Base-by-base conservation (phyloP, 2,888 invertebrate genomes). In the Tuta absoluta region DNA sequence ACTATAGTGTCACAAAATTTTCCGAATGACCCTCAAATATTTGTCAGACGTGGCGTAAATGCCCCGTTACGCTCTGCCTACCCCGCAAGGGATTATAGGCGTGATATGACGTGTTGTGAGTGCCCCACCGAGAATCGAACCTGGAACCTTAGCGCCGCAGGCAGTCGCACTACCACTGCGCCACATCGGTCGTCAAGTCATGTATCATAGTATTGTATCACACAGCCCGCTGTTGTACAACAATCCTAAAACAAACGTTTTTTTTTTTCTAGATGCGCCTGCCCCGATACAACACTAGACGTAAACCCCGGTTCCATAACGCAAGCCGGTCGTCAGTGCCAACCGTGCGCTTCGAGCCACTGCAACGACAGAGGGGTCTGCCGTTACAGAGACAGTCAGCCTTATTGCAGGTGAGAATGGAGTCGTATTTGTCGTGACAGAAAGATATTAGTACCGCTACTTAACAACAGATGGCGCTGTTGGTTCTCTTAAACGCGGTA, bases 331-430 rank as follows among this genome's bases (percentile, higher is more conserved):
- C 92, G 97, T 21, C 93, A 93, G 21, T 98, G 98, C 75, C 94
- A 95, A 66, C 93, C 95, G 0, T 98, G 98, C 79, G 93, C 96
- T 0, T 90, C 95, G 17, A 92, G 95, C 0, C 94, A 95, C 74
- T 98, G 98, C 85, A 97, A 95, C 80, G 96, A 96, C 72, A 92
- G 97, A 0, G 98, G 98, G 0, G 93, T 94, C n/a, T 98, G 98
- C 77, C 94, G 93, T 62, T 97, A 97, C 76, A 92, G 92, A 65
- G 94, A 94, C 66, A 95, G 95, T 0, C 95, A 95, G 74, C 95
- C 95, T 66, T 93, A 94, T 51, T 97, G 96, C 94, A 91, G 94
- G 95, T 96, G 86, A 92, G 94, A 12, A 12, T 41, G 37, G 1
- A 1, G 12, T 21, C 7, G 17, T 48, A 19, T 48, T 48, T 19